Percentiles rank a stretch among this genome's conserved stretches.
phyloP scores from a whole-genome alignment of 2,888 invertebrate species.

The Hymenopus coronatus region DNA sequence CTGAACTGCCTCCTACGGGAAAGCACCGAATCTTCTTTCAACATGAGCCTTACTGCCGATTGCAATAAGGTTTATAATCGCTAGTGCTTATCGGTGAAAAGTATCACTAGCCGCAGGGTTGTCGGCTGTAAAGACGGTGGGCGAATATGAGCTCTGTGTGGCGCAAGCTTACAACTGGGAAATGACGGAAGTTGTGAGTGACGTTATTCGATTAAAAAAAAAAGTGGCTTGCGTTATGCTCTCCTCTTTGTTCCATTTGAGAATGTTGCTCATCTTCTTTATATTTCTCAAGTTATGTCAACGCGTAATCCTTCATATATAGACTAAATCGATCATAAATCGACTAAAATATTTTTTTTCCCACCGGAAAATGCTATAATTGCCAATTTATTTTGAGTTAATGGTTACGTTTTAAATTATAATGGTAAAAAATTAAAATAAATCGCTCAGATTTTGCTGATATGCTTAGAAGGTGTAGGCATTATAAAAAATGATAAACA shows the following conservation, averaged over 20 bases:
- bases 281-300: neutral
- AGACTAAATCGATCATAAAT: no score
- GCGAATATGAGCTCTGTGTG: neutral
- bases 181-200: conserved; percentile 24
- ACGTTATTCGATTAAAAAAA: conserved; percentile 8
- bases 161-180: neutral
- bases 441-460: no score
- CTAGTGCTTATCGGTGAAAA: neutral
- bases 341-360: neutral
- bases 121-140: neutral
- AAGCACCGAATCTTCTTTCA: conserved; percentile 28
- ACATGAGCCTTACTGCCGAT: conserved; percentile 9
- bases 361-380: neutral
- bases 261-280: neutral
- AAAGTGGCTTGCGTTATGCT: neutral
- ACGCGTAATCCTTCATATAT: neutral
- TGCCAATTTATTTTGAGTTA: neutral
- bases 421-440: no score
- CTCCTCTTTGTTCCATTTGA: neutral
- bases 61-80: conserved; percentile 26
- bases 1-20: conserved; percentile 31
- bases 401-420: no score
- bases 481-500: neutral
- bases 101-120: neutral
- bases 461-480: no score